phyloP scores from a whole-genome alignment of 2,888 invertebrate species.

The Pseudococcus longispinus region DNA sequence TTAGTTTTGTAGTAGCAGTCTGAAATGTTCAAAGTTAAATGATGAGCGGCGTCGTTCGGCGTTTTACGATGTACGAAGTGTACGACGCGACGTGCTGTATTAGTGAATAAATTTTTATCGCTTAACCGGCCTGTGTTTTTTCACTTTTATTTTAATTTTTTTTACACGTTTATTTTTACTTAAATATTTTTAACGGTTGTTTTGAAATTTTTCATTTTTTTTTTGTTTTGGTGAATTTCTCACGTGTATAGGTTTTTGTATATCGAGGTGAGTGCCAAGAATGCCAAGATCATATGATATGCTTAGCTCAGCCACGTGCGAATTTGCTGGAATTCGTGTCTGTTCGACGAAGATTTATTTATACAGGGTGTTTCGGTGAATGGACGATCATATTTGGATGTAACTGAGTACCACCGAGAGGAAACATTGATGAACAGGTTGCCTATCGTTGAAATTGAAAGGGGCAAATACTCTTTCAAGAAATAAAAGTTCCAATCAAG shows the following conservation, averaged over 20 bases:
- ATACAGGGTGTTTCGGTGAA: no score
- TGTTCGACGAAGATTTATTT: background rate
- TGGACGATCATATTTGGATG: no score
- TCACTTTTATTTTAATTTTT: background rate
- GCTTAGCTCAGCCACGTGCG: background rate
- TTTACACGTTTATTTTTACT: background rate
- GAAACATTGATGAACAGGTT: no score
- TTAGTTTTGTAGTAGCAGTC: slow-evolving; percentile 28
- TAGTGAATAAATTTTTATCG: background rate
- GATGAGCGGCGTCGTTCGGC: slow-evolving; percentile 13
- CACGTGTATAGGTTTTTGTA: background rate
- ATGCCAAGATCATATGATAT: background rate
- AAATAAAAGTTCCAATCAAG: no score
- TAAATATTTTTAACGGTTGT: background rate
- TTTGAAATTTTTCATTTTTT: background rate
- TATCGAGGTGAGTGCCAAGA: slow-evolving; percentile 30
- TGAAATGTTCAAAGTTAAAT: slow-evolving; percentile 28
- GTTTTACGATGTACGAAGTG: slow-evolving; percentile 1
- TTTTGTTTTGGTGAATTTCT: background rate
- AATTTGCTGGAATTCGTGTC: background rate
- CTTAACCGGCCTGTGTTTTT: background rate
- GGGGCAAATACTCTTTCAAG: no score
- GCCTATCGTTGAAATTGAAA: no score
- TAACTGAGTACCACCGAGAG: no score
- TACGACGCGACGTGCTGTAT: background rate